Evolutionary conservation across 2,888 invertebrate species (phyloP).

Genomic region (Colostygia pectinataria): DNA sequence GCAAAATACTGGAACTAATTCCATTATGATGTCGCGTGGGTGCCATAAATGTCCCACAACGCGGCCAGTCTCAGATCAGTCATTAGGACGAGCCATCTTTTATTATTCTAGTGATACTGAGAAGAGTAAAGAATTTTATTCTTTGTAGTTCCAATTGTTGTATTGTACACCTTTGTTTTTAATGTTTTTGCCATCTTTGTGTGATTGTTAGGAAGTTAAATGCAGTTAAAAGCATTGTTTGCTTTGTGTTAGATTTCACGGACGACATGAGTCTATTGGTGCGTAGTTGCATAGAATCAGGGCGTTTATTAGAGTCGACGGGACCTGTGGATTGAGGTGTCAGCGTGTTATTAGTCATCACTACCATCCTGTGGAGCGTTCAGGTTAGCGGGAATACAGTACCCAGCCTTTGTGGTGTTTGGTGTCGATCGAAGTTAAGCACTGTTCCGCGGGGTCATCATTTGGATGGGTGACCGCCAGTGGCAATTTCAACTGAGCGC

Average conservation of each 20-base stretch:
- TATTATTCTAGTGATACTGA: slow-evolving; percentile 60
- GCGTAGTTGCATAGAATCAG: slow-evolving; percentile 67
- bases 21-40: slow-evolving; percentile 80
- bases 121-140: slow-evolving; percentile 60
- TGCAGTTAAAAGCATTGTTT: slow-evolving; percentile 73
- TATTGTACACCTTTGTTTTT: slow-evolving; percentile 68
- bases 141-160: slow-evolving; percentile 49
- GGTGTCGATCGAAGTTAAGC: slow-evolving; percentile 23
- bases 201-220: slow-evolving; percentile 79
- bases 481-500: no score
- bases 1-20: slow-evolving; percentile 80
- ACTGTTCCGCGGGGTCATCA: no score
- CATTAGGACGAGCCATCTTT: slow-evolving; percentile 66
- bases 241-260: slow-evolving; percentile 70
- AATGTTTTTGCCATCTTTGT: slow-evolving; percentile 66
- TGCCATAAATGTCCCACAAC: slow-evolving; percentile 76
- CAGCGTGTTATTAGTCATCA: slow-evolving; percentile 56
- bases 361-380: slow-evolving; percentile 39
- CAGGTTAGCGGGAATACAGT: slow-evolving; percentile 11
- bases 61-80: slow-evolving; percentile 63
- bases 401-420: slow-evolving; percentile 18
- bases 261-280: slow-evolving; percentile 54
- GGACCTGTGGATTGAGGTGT: slow-evolving; percentile 72
- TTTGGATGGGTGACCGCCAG: no score
- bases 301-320: slow-evolving; percentile 73